phyloP scores from a whole-genome alignment of 2,888 invertebrate genomes.

The Drosophila mimica region DNA sequence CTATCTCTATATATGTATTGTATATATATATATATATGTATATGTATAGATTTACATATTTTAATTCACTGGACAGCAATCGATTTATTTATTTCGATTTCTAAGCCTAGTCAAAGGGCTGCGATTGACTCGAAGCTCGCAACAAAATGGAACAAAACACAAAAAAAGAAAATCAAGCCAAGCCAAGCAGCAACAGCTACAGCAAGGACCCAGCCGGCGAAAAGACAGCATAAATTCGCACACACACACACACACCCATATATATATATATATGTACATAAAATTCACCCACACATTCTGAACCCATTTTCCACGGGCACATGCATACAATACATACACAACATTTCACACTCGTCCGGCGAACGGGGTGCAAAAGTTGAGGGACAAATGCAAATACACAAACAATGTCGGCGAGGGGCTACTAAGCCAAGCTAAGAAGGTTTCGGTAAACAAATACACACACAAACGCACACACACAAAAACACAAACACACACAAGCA shows the following conservation, averaged over 20 bases:
- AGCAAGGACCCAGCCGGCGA: slow-evolving; percentile 57
- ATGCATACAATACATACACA: slow-evolving; percentile 64
- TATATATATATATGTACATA: background rate
- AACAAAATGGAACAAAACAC: background rate
- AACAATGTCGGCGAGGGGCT: slow-evolving; percentile 76
- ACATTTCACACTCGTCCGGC: slow-evolving; percentile 70
- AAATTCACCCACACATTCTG: slow-evolving; percentile 15
- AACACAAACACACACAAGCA: slow-evolving; percentile 29
- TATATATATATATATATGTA: slow-evolving; percentile 38
- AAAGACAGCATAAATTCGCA: slow-evolving; percentile 50
- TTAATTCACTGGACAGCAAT: slow-evolving; percentile 46
- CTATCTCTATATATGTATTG: background rate
- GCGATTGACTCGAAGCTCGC: slow-evolving; percentile 54
- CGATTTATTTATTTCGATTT: slow-evolving; percentile 33
- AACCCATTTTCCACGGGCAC: slow-evolving; percentile 14
- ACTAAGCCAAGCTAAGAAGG: slow-evolving; percentile 80
- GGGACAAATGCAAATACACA: slow-evolving; percentile 75
- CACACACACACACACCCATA: slow-evolving; percentile 4
- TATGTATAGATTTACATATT: slow-evolving; percentile 48
- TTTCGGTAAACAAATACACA: slow-evolving; percentile 74
- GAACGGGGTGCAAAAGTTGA: slow-evolving; percentile 36
- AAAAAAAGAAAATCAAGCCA: slow-evolving; percentile 28
- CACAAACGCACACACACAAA: slow-evolving; percentile 33
- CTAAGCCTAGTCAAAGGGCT: slow-evolving; percentile 47
- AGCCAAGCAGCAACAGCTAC: slow-evolving; percentile 51